phyloP scores from a whole-genome alignment of 1,140 invertebrate species.

The Euborellia annulipes region DNA sequence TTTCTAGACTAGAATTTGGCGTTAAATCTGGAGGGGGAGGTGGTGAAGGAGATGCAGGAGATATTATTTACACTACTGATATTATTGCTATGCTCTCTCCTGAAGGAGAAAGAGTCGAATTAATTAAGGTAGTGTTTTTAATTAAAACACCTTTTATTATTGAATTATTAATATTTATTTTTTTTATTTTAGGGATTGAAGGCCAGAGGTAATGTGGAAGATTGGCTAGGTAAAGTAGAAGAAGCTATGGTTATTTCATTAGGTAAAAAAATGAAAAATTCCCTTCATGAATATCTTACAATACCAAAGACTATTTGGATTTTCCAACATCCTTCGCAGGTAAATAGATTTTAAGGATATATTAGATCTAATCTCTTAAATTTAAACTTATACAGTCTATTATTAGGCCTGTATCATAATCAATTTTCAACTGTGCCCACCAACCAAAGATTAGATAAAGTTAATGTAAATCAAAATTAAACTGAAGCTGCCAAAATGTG shows the following conservation, averaged over 20 bases:
- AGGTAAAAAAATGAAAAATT: conserved; percentile 53
- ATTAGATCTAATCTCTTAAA: too few relatives aligned
- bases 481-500: too few relatives aligned
- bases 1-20: conserved; percentile 62
- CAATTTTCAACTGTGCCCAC: too few relatives aligned
- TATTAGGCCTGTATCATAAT: too few relatives aligned
- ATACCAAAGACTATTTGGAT: conserved; percentile 44
- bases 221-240: conserved; percentile 78
- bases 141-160: not conserved
- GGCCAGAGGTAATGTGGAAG: conserved; percentile 73
- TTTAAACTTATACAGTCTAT: too few relatives aligned
- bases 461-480: too few relatives aligned
- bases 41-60: conserved; percentile 14
- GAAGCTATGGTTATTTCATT: conserved; percentile 63
- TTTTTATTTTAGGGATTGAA: conserved; percentile 45
- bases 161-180: conserved; percentile 1
- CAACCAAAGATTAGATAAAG: too few relatives aligned
- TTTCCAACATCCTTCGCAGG: conserved; percentile 38
- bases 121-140: conserved; percentile 42
- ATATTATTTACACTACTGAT: conserved; percentile 43
- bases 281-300: conserved; percentile 43
- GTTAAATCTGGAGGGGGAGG: conserved; percentile 1
- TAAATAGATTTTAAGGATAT: conserved; percentile 15
- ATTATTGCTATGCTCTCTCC: conserved; percentile 76
- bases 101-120: conserved; percentile 59